Conservation (phyloP, 1,140 invertebrate genomes). For the Papilio dardanus region DNA sequence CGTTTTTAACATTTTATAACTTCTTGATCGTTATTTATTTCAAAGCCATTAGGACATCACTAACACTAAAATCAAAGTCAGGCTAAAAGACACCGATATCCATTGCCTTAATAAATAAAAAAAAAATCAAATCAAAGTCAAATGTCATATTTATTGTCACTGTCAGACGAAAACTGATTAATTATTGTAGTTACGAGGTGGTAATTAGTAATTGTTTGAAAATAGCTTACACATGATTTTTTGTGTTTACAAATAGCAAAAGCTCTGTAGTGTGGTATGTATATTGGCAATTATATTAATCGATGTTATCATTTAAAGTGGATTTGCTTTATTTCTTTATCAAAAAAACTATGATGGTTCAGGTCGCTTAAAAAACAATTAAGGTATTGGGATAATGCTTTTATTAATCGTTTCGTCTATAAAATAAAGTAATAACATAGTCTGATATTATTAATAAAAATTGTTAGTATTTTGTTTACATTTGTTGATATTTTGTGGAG, state of each 20-base stretch:
- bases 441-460: neutral
- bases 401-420: neutral
- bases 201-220: conserved; percentile 23
- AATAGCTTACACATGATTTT: conserved; percentile 16
- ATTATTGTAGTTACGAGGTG: neutral
- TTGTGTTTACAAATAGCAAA: neutral
- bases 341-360: neutral
- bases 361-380: neutral
- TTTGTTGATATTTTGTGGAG: conserved; percentile 6
- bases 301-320: conserved; percentile 6
- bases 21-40: neutral
- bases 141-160: neutral
- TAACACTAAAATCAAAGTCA: conserved; percentile 2
- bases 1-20: neutral
- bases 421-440: neutral
- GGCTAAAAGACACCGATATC: no score
- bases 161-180: neutral
- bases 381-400: neutral
- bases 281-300: neutral
- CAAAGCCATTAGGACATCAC: neutral
- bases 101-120: no score
- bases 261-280: neutral
- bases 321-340: neutral
- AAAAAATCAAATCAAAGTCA: conserved; percentile 16
- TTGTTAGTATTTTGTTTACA: neutral